Evolutionary conservation across 2,113 vertebrate genomes (phyloP), one percentile per base, ranked within the genome.

Genomic region (Sylvia atricapilla): DNA sequence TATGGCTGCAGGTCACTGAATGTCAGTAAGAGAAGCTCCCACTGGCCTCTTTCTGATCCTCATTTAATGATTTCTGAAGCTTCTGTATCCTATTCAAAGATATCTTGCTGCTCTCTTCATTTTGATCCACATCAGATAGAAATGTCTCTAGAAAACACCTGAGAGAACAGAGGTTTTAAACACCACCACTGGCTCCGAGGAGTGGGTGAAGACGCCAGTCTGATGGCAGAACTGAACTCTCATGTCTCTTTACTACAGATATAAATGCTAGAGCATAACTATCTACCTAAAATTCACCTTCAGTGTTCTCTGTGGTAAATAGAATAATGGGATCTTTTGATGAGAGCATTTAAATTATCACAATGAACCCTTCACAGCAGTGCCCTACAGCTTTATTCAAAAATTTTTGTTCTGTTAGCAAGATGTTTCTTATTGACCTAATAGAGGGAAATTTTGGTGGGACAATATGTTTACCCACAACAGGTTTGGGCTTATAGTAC

Each of bases 241-340:
- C 9, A 5, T 14, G 8, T 53, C 8, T 78, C 18, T 70, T 84
- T 84, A 15, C 17, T 67, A 16, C 17, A 80, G n/a, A 74, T 39
- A 27, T 0, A 2, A 8, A 24, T 30, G 11, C 18, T 58, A 39
- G 16, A 62, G 15, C 3, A 3, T 16, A 81, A 13, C 27, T 58
- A 28, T 33, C 2, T 23, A 58, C 16, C 27, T 35, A 13, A 62
- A 69, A 79, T 23, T n/a, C 31, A 56, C 2, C 1, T 64, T 60
- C 41, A 31, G 5, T 50, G 18, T 28, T 58, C 16, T 41, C 7
- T 52, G 13, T 53, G 17, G 30, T 60, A 64, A 84, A 91, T 2
- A 5, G 11, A 72, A 37, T 27, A 70, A 46, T 33, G 3, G 3
- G 18, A 46, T 47, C 39, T 58, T 84, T 30, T 81, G 8, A 4